These are phyloP conservation scores for Vulpes vulpes DNA, from an alignment of 2,113 vertebrate genomes.

Conservation along the genomic window DNA sequence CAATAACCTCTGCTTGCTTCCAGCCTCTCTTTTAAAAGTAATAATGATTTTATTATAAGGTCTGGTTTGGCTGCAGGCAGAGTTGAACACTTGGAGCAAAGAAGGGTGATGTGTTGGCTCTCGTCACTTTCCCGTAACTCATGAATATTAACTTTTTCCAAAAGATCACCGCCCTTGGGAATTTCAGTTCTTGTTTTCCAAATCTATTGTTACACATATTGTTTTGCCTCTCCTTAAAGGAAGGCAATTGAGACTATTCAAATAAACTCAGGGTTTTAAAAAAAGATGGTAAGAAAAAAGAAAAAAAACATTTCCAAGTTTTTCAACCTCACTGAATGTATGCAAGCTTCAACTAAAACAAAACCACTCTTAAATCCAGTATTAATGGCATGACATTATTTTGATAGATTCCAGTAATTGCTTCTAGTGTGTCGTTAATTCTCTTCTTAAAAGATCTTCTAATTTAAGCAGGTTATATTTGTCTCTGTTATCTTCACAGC, in stretches of 20 bases:
- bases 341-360: constrained; percentile 1
- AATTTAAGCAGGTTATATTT: not conserved
- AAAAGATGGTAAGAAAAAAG: not conserved
- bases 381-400: not conserved
- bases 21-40: not conserved
- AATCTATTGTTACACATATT: constrained; percentile 41
- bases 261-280: constrained; percentile 31
- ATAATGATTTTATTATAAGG: constrained; percentile 57
- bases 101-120: constrained; percentile 13
- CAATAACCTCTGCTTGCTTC: not conserved
- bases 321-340: not conserved
- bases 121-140: constrained; percentile 35
- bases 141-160: constrained; percentile 68
- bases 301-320: not conserved
- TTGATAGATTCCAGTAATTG: not conserved
- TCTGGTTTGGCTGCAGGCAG: not conserved
- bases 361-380: constrained; percentile 19
- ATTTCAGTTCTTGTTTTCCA: constrained; percentile 56
- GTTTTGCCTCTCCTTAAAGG: constrained; percentile 57
- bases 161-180: constrained; percentile 31
- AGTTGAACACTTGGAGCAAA: constrained; percentile 33
- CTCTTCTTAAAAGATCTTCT: not conserved
- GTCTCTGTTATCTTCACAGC: not conserved
- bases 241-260: constrained; percentile 34
- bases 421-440: constrained; percentile 26